Evolutionary conservation across 1,140 invertebrate species (phyloP), one percentile per base, ranked within the genome.

Genomic region (Ceratosolen solmsi): DNA sequence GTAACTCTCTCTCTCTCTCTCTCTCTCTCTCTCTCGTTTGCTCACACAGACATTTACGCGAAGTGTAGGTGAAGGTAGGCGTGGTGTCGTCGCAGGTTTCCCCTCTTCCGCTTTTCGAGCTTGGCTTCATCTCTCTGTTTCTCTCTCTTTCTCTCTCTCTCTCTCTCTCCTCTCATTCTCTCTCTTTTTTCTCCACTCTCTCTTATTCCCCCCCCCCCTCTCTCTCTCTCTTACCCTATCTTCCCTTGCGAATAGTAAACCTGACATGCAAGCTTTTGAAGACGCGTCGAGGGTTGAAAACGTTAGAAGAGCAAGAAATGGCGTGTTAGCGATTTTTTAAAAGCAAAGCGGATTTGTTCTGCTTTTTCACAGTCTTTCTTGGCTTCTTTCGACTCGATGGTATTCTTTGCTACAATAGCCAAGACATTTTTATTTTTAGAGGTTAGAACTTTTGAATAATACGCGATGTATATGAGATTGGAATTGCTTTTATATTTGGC

Each of bases 1-100:
- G 88, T 88, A 51, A 72, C 60, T 46, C 46, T 51, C 51, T 38
- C 54, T 46, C 30, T 54, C 72, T 76, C 60, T 51, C 46, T 38
- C 58, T 60, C 49, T 68, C 68, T 27, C 25, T 65, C 77, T 20
- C 77, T n/a, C n/a, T n/a, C n/a, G n/a, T n/a, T n/a, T n/a, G n/a
- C n/a, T n/a, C n/a, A n/a, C n/a, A n/a, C n/a, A n/a, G n/a, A n/a
- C n/a, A n/a, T n/a, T n/a, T n/a, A n/a, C n/a, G n/a, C n/a, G n/a
- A n/a, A n/a, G n/a, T n/a, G n/a, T n/a, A n/a, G n/a, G n/a, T n/a
- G n/a, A n/a, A n/a, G n/a, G n/a, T n/a, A n/a, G n/a, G n/a, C n/a
- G n/a, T n/a, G n/a, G n/a, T n/a, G n/a, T n/a, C n/a, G n/a, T n/a
- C n/a, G n/a, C n/a, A n/a, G n/a, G n/a, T n/a, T n/a, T n/a, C n/a